These are phyloP conservation scores for Diploptera punctata DNA, from an alignment of 2,888 invertebrate genomes.

Conservation along the genomic window DNA sequence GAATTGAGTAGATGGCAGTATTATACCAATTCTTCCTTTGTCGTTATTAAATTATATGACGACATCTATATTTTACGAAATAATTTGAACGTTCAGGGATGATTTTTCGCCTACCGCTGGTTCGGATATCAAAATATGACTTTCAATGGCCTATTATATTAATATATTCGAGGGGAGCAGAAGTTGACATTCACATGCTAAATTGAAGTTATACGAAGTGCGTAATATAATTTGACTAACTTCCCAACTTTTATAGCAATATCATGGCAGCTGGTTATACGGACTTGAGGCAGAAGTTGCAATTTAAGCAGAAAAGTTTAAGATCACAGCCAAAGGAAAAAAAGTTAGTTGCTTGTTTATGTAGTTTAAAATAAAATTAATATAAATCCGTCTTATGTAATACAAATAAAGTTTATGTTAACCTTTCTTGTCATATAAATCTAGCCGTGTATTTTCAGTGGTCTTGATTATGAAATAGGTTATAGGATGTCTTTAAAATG, in stretches of 20 bases:
- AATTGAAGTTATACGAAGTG: constrained; percentile 12
- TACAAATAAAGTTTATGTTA: not conserved
- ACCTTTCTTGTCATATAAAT: not conserved
- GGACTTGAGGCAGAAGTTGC: constrained; percentile 42
- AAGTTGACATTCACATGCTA: not conserved
- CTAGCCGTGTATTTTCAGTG: not conserved
- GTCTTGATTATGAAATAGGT: not conserved
- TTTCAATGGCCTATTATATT: constrained; percentile 2
- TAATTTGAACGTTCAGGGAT: too few species aligned
- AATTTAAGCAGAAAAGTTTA: constrained; percentile 40
- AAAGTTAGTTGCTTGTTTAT: constrained; percentile 35
- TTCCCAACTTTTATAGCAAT: not conserved
- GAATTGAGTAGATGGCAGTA: too few species aligned
- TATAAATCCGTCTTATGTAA: not conserved
- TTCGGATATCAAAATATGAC: not conserved
- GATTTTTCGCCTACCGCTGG: too few species aligned
- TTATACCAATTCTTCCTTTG: too few species aligned
- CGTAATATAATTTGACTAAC: constrained; percentile 4
- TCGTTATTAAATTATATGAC: too few species aligned
- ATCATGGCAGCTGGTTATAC: constrained; percentile 42
- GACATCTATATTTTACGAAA: too few species aligned
- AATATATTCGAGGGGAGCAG: not conserved
- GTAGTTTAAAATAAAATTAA: too few species aligned
- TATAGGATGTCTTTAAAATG: not conserved
- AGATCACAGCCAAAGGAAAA: constrained; percentile 38